Percentiles rank a stretch among this genome's conserved stretches.
phyloP scores from a whole-genome alignment of 1,140 invertebrate species.

The Stegodyphus mimosarum region DNA sequence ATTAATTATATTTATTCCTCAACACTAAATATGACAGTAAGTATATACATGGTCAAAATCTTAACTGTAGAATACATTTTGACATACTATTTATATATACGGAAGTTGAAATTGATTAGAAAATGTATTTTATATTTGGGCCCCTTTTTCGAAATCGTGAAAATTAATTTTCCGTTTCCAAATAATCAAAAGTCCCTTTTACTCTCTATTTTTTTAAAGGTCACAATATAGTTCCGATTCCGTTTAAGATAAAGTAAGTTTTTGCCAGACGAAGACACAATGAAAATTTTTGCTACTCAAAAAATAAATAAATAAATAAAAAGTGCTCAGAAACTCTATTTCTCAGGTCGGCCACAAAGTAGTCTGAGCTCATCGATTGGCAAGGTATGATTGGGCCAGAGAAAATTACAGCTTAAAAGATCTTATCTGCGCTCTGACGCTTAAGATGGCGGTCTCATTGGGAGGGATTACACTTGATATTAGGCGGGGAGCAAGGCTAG shows the following conservation, averaged over 20 bases:
- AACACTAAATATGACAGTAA: too few species aligned
- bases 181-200: not conserved
- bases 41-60: too few species aligned
- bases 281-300: not conserved
- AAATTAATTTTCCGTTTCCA: not conserved
- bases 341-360: conserved; percentile 7
- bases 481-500: conserved; percentile 39
- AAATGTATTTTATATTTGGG: too few species aligned
- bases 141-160: not conserved
- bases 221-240: not conserved
- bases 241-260: not conserved
- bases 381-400: conserved; percentile 55
- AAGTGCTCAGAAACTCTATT: not conserved
- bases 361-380: conserved; percentile 36
- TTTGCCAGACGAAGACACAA: not conserved
- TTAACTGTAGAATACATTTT: too few species aligned
- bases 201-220: not conserved
- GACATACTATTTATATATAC: too few species aligned
- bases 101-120: too few species aligned
- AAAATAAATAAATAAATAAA: not conserved
- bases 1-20: too few species aligned
- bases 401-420: conserved; percentile 61
- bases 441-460: conserved; percentile 54
- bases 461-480: conserved; percentile 59
- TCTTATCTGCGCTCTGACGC: conserved; percentile 50